A percentile compares a stretch with the other conserved stretches of the same genome.
These are phyloP conservation scores for Harpegnathos saltator DNA, from an alignment of 1,140 invertebrate species.

Conservation along the genomic window DNA sequence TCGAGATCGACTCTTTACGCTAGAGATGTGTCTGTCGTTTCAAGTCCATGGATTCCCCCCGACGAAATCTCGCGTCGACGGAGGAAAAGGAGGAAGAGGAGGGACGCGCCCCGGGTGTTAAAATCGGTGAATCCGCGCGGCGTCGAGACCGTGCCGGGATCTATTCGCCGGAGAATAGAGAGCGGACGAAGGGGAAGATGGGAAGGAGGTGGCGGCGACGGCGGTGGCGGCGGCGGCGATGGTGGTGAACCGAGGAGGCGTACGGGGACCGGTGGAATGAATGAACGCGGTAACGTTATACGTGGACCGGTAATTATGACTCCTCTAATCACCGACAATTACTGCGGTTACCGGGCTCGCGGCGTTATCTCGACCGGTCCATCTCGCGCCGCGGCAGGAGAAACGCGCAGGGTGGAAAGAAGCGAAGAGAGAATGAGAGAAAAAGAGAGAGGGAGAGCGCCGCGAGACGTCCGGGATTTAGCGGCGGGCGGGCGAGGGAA, in stretches of 20 bases:
- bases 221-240: too few species aligned
- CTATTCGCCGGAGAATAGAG: slow-evolving; percentile 23
- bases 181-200: background rate
- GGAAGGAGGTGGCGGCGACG: slow-evolving; percentile 10
- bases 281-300: slow-evolving; percentile 81
- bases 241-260: slow-evolving; percentile 59
- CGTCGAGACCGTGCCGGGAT: slow-evolving; percentile 9
- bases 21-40: background rate
- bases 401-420: slow-evolving; percentile 27
- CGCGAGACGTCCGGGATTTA: slow-evolving; percentile 49
- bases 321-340: slow-evolving; percentile 84
- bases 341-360: slow-evolving; percentile 81
- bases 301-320: slow-evolving; percentile 83
- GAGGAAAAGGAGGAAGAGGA: background rate
- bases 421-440: slow-evolving; percentile 32
- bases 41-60: background rate
- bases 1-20: background rate
- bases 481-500: slow-evolving; percentile 21
- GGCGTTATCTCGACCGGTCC: slow-evolving; percentile 81
- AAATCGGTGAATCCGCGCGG: slow-evolving; percentile 49
- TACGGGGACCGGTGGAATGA: slow-evolving; percentile 73
- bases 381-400: slow-evolving; percentile 73
- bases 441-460: slow-evolving; percentile 9
- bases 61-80: slow-evolving; percentile 52
- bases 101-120: background rate